Evolutionary conservation across 2,113 vertebrate species (phyloP).

Genomic region (Clupea harengus): DNA sequence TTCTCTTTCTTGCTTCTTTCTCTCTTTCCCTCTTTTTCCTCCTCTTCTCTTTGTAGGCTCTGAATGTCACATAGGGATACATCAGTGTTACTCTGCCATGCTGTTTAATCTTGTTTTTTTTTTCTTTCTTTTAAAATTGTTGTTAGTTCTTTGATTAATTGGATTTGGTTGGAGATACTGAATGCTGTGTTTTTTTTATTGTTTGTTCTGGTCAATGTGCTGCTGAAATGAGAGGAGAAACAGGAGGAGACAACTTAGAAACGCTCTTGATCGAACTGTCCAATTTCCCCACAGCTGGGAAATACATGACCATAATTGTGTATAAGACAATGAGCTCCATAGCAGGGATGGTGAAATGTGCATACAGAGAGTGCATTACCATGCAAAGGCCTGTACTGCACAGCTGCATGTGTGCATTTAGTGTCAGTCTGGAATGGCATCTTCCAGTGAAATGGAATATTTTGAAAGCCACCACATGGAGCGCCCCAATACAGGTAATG

Average conservation of each 20-base stretch:
- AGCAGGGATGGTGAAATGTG: background rate
- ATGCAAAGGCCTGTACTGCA: background rate
- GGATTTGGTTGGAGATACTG: background rate
- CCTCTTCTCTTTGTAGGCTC: conserved; percentile 32
- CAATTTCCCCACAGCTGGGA: background rate
- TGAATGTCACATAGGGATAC: conserved; percentile 12
- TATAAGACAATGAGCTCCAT: background rate
- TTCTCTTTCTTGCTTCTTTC: conserved; percentile 7
- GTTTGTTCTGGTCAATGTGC: background rate
- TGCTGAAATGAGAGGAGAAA: background rate
- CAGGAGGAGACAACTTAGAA: background rate
- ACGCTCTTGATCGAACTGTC: background rate
- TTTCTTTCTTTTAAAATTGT: background rate
- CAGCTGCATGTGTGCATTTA: background rate
- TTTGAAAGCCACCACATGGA: conserved; percentile 11
- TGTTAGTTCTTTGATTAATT: background rate
- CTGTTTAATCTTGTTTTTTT: background rate
- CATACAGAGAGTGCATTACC: conserved; percentile 10
- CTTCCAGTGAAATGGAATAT: background rate
- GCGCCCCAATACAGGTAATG: background rate
- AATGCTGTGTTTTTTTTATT: background rate
- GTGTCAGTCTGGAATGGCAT: background rate
- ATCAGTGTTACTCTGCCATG: background rate
- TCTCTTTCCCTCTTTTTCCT: background rate
- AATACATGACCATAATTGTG: background rate